These are phyloP conservation scores for Pachycephala philippinensis DNA, from an alignment of 2,113 vertebrate genomes.

Conservation along the genomic window DNA sequence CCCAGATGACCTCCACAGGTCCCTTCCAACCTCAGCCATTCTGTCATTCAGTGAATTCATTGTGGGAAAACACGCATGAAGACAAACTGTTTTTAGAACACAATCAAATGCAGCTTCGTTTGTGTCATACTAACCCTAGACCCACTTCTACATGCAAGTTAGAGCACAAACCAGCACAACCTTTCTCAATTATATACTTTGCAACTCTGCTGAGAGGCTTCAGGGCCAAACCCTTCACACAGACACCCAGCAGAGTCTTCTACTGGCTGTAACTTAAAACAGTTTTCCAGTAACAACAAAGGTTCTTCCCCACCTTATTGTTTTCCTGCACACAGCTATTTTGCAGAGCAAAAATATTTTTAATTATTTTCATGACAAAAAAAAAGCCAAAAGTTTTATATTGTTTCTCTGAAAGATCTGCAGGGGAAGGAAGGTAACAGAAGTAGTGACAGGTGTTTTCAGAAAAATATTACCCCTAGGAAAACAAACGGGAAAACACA, in stretches of 20 bases:
- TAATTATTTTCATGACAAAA: not conserved
- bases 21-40: not conserved
- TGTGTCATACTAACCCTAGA: rapidly evolving
- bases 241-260: not conserved
- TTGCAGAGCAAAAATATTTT: not conserved
- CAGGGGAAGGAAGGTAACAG: not conserved
- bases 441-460: not conserved
- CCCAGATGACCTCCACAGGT: not conserved
- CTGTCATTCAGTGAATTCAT: not conserved
- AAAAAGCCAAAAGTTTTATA: rapidly evolving
- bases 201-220: not conserved
- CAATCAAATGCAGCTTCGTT: not conserved
- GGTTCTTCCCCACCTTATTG: not conserved
- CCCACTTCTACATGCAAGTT: not conserved
- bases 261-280: not conserved
- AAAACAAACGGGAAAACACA: not conserved
- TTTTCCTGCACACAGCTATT: not conserved
- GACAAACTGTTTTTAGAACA: not conserved
- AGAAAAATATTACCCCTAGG: not conserved
- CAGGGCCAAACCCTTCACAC: not conserved
- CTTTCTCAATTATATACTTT: not conserved
- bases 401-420: not conserved
- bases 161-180: not conserved
- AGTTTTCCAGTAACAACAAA: not conserved
- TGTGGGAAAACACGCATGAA: not conserved